Evolutionary conservation across 2,888 invertebrate species (phyloP).

Genomic region (Drosophila stalkeri): DNA sequence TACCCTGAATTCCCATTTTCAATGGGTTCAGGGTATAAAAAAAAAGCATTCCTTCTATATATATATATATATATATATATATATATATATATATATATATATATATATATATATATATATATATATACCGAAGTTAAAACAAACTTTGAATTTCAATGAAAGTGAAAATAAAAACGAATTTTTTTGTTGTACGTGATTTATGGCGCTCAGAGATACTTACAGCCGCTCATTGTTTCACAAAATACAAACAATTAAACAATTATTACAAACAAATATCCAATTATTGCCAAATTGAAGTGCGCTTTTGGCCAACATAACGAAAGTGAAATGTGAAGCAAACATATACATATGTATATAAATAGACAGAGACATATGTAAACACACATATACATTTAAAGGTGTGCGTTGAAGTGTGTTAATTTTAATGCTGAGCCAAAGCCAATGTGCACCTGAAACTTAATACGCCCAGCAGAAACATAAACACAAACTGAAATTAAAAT

Average conservation of each 20-base stretch:
- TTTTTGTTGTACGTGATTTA: slow-evolving; percentile 65
- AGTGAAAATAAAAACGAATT: slow-evolving; percentile 68
- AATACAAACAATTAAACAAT: slow-evolving; percentile 31
- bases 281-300: slow-evolving; percentile 77
- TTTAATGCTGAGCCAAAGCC: slow-evolving; percentile 26
- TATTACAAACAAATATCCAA: slow-evolving; percentile 74
- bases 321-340: slow-evolving; percentile 69
- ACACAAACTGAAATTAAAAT: background rate
- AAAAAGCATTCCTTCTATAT: no score
- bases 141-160: slow-evolving; percentile 54
- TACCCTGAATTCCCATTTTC: no score
- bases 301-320: slow-evolving; percentile 58
- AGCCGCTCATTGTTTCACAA: slow-evolving; percentile 48
- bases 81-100: no score
- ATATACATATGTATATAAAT: background rate
- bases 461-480: slow-evolving; percentile 8
- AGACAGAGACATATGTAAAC: background rate
- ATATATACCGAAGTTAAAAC: slow-evolving; percentile 37
- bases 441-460: slow-evolving; percentile 22
- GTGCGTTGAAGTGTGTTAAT: slow-evolving; percentile 15
- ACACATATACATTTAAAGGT: background rate
- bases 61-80: no score
- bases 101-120: slow-evolving; percentile 38
- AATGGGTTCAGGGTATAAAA: no score
- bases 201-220: slow-evolving; percentile 40